Base-by-base conservation (phyloP, 1,140 invertebrate species). In the Saccostrea echinata region DNA sequence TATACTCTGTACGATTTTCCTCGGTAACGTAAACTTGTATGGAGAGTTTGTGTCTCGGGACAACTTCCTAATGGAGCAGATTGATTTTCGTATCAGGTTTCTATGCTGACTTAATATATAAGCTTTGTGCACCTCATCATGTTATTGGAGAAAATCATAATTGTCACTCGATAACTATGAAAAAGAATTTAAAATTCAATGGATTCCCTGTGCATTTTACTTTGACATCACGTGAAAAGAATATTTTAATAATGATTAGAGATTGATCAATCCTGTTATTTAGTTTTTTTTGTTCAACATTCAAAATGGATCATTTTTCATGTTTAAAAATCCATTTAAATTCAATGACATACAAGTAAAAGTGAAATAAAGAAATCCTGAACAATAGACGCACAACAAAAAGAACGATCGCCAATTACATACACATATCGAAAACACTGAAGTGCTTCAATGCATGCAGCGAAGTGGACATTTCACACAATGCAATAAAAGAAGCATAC, bases 401-500 rank as follows among this genome's bases (percentile, higher is more conserved):
- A 33, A 30, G 24, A 71, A 71, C n/a, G 64, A 30, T 27, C 13
- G 12, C 8, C 13, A 16, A 30, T 30, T 30, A 76, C 30, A 76
- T n/a, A 61, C 18, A 61, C 55, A 61, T 21, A 76, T 76, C 1
- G 16, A 76, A 33, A 76, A 76, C 68, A 76, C 16, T 76, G 27
- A 76, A 76, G 68, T 76, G 68, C 24, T 11, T 76, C 27, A 76
- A 76, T 76, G 68, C 27, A 76, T 30, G 68, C 68, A 76, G 68
- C 16, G 68, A 33, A 76, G 9, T 33, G 24, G 24, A 30, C 68
- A 33, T 33, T 76, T 4, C 68, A 76, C 11, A 30, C 30, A 30
- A 76, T 30, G 68, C 68, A 76, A 30, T 33, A 27, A 30, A 76
- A 76, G 30, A 8, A 33, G 27, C 24, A 76, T 76, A 33, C 55